phyloP scores from a whole-genome alignment of 2,797 vertebrate genomes.

The Tragopan temminckii region DNA sequence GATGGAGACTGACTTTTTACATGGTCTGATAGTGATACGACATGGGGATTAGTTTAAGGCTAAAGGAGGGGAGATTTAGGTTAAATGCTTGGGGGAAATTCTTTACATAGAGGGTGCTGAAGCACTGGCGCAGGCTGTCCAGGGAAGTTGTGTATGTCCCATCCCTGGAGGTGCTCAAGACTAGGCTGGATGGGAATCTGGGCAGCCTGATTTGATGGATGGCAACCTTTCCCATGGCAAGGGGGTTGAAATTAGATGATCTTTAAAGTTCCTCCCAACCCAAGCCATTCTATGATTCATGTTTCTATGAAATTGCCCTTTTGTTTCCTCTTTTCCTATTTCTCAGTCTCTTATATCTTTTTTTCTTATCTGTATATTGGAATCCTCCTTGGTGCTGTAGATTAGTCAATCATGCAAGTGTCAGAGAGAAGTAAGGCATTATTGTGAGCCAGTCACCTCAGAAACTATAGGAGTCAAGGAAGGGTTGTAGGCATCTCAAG shows the following conservation, averaged over 20 bases:
- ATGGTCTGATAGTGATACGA: not conserved
- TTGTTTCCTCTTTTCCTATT: not conserved
- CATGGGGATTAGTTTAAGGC: not conserved
- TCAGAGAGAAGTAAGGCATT: constrained; percentile 22
- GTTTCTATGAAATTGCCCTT: not conserved
- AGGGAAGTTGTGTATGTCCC: not conserved
- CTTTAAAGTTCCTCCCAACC: not conserved
- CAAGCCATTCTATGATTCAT: not conserved
- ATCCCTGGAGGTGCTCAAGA: not conserved
- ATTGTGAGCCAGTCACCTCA: constrained; percentile 31
- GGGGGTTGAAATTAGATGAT: not conserved
- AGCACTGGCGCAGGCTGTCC: not conserved
- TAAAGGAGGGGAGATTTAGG: not conserved
- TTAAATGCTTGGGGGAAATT: not conserved
- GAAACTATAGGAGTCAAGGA: constrained; percentile 17
- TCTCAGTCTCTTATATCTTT: not conserved
- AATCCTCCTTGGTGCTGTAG: not conserved
- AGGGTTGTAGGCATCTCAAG: not conserved
- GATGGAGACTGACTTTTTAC: not conserved
- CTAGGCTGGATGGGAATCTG: not conserved
- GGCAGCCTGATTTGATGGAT: not conserved
- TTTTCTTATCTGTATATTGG: not conserved
- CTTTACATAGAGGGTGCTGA: not conserved
- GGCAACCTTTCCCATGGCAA: not conserved
- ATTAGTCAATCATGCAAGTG: constrained; percentile 9